These are phyloP conservation scores for Agrilus biguttatus DNA, from an alignment of 2,888 invertebrate genomes.

Conservation along the genomic window DNA sequence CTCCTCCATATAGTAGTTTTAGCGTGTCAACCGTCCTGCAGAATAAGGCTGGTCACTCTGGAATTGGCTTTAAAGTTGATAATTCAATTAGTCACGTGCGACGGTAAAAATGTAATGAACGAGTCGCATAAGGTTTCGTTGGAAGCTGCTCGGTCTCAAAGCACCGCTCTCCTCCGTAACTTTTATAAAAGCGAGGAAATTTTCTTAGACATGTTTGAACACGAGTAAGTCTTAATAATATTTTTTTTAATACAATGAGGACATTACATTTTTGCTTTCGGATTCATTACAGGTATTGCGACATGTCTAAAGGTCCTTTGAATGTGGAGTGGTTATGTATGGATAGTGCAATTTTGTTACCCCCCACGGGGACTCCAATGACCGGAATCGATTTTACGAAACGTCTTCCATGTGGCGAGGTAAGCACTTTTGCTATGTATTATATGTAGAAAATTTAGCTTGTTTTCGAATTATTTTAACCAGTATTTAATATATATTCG, in stretches of 20 bases:
- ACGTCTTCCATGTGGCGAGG: slow-evolving; percentile 91
- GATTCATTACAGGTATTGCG: slow-evolving; percentile 48
- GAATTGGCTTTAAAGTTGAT: slow-evolving; percentile 77
- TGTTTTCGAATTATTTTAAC: background rate
- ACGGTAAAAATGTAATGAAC: slow-evolving; percentile 43
- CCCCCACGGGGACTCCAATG: slow-evolving; percentile 91
- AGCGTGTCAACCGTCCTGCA: slow-evolving; percentile 80
- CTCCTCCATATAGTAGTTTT: slow-evolving; percentile 68
- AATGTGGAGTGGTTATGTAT: slow-evolving; percentile 93
- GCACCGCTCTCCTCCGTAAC: slow-evolving; percentile 72
- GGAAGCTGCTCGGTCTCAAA: slow-evolving; percentile 61
- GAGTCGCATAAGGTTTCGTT: slow-evolving; percentile 55
- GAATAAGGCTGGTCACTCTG: slow-evolving; percentile 81
- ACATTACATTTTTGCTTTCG: background rate
- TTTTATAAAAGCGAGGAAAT: slow-evolving; percentile 97
- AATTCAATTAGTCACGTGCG: slow-evolving; percentile 46
- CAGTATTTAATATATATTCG: background rate
- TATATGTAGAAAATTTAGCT: background rate
- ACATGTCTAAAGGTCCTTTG: slow-evolving; percentile 72
- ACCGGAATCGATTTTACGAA: slow-evolving; percentile 91
- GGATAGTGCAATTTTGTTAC: slow-evolving; percentile 88
- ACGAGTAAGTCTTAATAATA: slow-evolving; percentile 46
- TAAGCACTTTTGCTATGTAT: slow-evolving; percentile 31
- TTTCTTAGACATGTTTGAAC: slow-evolving; percentile 97
- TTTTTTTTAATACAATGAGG: background rate